phyloP scores from a whole-genome alignment of 2,888 invertebrate species.

The Omphaloscelis lunosa region DNA sequence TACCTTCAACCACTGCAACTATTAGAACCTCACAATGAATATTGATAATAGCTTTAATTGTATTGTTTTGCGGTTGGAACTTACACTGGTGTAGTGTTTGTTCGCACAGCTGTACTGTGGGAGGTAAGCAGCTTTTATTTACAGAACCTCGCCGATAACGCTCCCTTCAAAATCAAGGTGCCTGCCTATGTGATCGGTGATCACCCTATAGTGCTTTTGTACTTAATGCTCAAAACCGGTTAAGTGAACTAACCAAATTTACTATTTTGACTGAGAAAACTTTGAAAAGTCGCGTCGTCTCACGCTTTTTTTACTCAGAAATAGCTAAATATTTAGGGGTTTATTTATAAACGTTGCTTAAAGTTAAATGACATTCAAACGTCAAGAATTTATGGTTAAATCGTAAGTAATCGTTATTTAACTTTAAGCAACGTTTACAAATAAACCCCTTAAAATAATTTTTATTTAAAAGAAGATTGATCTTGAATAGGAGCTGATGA shows the following conservation, averaged over 20 bases:
- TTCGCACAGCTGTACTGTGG: background rate
- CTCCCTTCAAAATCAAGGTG: background rate
- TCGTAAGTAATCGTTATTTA: too few species aligned
- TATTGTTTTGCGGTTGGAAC: conserved; percentile 8
- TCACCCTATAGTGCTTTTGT: too few species aligned
- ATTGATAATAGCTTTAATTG: conserved; percentile 13
- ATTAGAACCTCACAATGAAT: conserved; percentile 3
- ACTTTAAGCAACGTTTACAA: too few species aligned
- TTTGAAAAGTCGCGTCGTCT: background rate
- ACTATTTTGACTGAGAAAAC: background rate
- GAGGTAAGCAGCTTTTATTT: conserved; percentile 1
- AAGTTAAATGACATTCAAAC: too few species aligned
- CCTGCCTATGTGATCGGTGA: background rate
- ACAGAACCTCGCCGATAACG: background rate
- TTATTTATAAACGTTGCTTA: too few species aligned
- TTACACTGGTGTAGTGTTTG: conserved; percentile 2
- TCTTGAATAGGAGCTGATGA: background rate
- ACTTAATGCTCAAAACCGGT: too few species aligned
- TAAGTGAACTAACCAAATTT: background rate
- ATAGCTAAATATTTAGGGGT: too few species aligned
- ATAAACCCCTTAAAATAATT: too few species aligned
- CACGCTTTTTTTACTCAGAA: background rate
- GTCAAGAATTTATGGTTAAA: too few species aligned
- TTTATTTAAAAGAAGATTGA: too few species aligned
- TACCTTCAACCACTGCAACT: conserved; percentile 7